These are phyloP conservation scores for Pygocentrus nattereri DNA, from an alignment of 2,797 vertebrate genomes.

Conservation along the genomic window DNA sequence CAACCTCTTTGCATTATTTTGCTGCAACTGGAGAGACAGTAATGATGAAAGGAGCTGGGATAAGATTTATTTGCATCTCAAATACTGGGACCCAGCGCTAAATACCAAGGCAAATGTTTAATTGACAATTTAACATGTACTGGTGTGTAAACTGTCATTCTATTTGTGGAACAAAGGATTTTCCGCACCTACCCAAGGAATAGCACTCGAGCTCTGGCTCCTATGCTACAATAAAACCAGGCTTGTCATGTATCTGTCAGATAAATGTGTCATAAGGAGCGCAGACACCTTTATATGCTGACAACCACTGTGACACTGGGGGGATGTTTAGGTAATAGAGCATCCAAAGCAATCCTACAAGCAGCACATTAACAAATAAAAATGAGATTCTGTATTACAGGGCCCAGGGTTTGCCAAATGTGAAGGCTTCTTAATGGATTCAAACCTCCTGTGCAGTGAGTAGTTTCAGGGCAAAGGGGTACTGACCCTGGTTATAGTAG, in stretches of 20 bases:
- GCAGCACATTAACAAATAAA: neutral
- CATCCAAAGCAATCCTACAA: neutral
- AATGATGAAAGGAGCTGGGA: neutral
- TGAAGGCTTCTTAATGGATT: neutral
- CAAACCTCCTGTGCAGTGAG: neutral
- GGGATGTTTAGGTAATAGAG: neutral
- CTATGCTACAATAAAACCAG: neutral
- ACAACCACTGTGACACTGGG: neutral
- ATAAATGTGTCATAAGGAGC: neutral
- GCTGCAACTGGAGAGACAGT: neutral
- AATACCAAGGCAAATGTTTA: neutral
- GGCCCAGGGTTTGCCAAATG: neutral
- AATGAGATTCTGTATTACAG: neutral
- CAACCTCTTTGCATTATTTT: neutral
- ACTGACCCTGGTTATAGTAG: no score
- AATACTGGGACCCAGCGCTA: neutral
- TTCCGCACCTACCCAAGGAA: neutral
- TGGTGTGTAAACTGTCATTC: neutral
- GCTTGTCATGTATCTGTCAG: slow-evolving; percentile 2
- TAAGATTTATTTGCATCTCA: neutral
- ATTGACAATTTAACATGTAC: slow-evolving; percentile 17
- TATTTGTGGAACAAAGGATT: slow-evolving; percentile 16
- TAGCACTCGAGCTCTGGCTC: neutral
- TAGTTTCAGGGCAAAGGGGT: no score
- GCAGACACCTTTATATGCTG: neutral